Evolutionary conservation across 2,888 invertebrate genomes (phyloP).

Genomic region (Trimorus sp.): DNA sequence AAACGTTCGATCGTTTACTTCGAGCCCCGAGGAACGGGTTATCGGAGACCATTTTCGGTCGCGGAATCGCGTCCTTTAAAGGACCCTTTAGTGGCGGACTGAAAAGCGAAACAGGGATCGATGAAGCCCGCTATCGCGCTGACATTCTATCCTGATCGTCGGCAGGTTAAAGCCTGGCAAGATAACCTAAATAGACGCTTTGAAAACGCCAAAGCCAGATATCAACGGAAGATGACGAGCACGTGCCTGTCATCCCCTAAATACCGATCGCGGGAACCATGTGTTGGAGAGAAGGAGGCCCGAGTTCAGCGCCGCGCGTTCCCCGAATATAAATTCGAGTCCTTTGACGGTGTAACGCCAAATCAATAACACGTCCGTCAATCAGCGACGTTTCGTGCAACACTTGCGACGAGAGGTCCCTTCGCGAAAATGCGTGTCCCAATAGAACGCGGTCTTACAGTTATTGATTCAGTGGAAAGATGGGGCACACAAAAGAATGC

Average conservation of each 20-base stretch:
- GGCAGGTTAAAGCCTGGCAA: slow-evolving; percentile 69
- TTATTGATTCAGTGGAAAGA: too few species aligned
- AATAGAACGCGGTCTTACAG: too few species aligned
- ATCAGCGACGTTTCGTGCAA: slow-evolving; percentile 38
- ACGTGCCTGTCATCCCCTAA: slow-evolving; percentile 73
- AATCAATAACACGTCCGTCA: slow-evolving; percentile 55
- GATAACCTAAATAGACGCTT: slow-evolving; percentile 73
- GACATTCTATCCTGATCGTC: slow-evolving; percentile 71
- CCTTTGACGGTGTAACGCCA: slow-evolving; percentile 52
- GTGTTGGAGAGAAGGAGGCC: slow-evolving; percentile 10
- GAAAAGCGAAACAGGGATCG: slow-evolving; percentile 44
- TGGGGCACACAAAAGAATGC: too few species aligned
- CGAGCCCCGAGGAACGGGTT: not conserved
- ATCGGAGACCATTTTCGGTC: slow-evolving; percentile 36
- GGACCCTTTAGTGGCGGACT: slow-evolving; percentile 24
- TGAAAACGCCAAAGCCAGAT: slow-evolving; percentile 71
- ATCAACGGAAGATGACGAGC: slow-evolving; percentile 70
- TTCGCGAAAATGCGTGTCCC: too few species aligned
- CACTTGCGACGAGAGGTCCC: slow-evolving; percentile 18
- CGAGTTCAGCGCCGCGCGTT: slow-evolving; percentile 33
- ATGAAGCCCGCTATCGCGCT: slow-evolving; percentile 65
- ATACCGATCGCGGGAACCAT: slow-evolving; percentile 63
- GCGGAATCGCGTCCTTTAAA: slow-evolving; percentile 33
- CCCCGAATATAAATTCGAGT: slow-evolving; percentile 44
- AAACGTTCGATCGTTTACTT: too few species aligned